Percentiles rank a stretch among this genome's conserved stretches.
These are phyloP conservation scores for Amyelois transitella DNA, from an alignment of 1,140 invertebrate species.

Conservation along the genomic window DNA sequence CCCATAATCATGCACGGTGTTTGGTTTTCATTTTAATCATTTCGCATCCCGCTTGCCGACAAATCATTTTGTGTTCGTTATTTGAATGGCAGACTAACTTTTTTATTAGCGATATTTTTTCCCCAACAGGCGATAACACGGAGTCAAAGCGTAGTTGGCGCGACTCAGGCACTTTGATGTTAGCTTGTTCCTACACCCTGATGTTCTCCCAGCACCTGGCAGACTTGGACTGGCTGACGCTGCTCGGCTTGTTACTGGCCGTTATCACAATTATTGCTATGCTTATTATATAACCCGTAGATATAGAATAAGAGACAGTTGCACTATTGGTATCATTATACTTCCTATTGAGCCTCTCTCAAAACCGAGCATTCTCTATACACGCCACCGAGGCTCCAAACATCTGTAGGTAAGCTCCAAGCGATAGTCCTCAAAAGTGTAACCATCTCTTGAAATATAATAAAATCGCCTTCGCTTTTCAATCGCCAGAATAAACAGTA, in stretches of 20 bases:
- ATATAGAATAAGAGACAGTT: too few species aligned
- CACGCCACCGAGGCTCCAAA: too few species aligned
- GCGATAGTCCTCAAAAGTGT: too few species aligned
- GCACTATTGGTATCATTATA: too few species aligned
- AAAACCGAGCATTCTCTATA: too few species aligned
- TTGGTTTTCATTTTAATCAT: constrained; percentile 65
- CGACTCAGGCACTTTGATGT: constrained; percentile 75
- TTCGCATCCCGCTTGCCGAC: constrained; percentile 52
- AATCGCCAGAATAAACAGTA: too few species aligned
- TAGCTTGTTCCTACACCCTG: constrained; percentile 79
- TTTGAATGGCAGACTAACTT: constrained; percentile 13
- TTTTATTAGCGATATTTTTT: constrained; percentile 42
- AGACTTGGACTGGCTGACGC: constrained; percentile 79
- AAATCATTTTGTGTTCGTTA: constrained; percentile 27
- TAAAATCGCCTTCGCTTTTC: too few species aligned
- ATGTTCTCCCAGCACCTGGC: constrained; percentile 78
- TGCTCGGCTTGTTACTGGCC: constrained; percentile 80
- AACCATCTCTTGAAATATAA: too few species aligned
- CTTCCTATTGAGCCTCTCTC: too few species aligned
- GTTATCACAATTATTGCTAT: constrained; percentile 81
- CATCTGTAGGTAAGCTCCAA: too few species aligned
- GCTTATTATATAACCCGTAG: constrained; percentile 65
- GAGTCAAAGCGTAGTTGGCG: constrained; percentile 73
- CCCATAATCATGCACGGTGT: constrained; percentile 68
- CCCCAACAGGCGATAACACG: constrained; percentile 60